A percentile compares a stretch with the other conserved stretches of the same genome.
phyloP scores from a whole-genome alignment of 2,888 invertebrate species.

The Eurytoma californica region DNA sequence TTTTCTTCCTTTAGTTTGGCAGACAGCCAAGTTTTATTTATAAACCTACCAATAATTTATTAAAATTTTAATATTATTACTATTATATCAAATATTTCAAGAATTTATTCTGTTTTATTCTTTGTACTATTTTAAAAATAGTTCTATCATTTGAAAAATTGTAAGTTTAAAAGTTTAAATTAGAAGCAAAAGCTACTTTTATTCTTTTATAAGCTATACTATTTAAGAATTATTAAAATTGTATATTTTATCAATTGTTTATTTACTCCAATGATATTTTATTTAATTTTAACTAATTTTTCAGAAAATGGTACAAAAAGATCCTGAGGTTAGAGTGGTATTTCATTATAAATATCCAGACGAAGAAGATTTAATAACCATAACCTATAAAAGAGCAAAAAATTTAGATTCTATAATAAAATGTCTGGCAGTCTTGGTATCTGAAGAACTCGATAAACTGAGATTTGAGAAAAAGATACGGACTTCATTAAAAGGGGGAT shows the following conservation, averaged over 20 bases:
- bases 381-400: too few relatives aligned
- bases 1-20: constrained; percentile 69
- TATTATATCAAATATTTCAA: background rate
- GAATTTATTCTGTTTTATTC: too few relatives aligned
- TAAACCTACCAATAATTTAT: constrained; percentile 60
- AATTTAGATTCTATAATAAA: too few relatives aligned
- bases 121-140: too few relatives aligned
- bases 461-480: too few relatives aligned
- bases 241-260: background rate
- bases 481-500: too few relatives aligned
- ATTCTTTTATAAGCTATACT: background rate
- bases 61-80: constrained; percentile 16
- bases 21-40: constrained; percentile 66
- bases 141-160: too few relatives aligned
- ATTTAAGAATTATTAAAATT: background rate
- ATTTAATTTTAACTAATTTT: constrained; percentile 18
- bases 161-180: too few relatives aligned
- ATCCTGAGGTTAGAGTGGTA: constrained; percentile 40
- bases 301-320: constrained; percentile 58
- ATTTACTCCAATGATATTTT: background rate
- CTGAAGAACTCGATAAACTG: too few relatives aligned
- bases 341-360: constrained; percentile 12
- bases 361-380: too few relatives aligned
- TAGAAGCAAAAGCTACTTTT: too few relatives aligned
- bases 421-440: too few relatives aligned